Base-by-base conservation (phyloP, 1,140 invertebrate species). In the Andricus grossulariae region DNA sequence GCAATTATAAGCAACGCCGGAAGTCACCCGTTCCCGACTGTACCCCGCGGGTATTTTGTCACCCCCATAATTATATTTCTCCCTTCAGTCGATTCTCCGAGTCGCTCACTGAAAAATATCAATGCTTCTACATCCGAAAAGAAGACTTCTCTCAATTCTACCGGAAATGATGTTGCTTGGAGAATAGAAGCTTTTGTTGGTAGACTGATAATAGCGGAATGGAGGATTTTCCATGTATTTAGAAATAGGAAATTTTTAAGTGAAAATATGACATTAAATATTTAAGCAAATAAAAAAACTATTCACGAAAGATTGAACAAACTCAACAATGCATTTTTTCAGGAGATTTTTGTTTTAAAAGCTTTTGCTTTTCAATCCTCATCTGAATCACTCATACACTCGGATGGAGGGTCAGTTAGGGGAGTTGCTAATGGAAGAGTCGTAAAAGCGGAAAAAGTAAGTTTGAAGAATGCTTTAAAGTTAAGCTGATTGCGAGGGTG, bases 1-100 rank as follows among this genome's bases (percentile, higher is more conserved):
- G 85, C 86, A 88, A 88, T 88, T 88, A 88, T 88, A 88, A 87
- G 84, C 82, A 86, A 80, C 86, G 85, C 86, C 87, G 87, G 87
- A 88, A 88, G 87, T 88, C 87, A 87, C 75, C 74, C 76, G 71
- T 78, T 72, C 71, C 75, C 74, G 71, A 52, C 51, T 74, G 49
- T 81, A 79, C 84, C 87, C 86, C 70, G 77, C 73, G 83, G 87
- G 81, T 85, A 87, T 88, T 88, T 88, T 88, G 85, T 87, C 87
- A 87, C 87, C 87, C 81, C 78, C 80, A 79, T 88, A 88, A 88
- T 88, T 88, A 87, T 87, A 87, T 87, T 88, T 88, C 85, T 85
- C 83, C 85, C 83, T 81, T 82, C 80, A 66, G 54, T 75, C 74
- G 77, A 82, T 83, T 84, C 82, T 74, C 60, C 50, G 52, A 12